phyloP scores from a whole-genome alignment of 2,888 invertebrate species.

The Drosophila infuscata region DNA sequence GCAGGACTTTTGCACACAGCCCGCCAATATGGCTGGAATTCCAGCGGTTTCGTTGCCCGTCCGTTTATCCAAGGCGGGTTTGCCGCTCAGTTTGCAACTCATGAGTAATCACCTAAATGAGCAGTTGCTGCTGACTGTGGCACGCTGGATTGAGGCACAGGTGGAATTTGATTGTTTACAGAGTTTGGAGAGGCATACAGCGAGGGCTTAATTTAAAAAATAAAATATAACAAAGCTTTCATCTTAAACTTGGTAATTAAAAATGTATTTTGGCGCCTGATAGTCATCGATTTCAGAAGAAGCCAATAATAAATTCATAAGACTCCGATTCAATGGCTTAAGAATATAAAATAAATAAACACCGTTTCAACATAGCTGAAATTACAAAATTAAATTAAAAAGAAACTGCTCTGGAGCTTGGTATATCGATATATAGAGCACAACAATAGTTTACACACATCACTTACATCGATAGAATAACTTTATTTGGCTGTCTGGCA shows the following conservation, averaged over 20 bases:
- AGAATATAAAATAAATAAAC: background rate
- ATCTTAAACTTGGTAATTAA: too few species aligned
- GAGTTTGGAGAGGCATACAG: conserved; percentile 34
- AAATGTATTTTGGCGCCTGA: background rate
- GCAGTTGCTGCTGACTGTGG: conserved; percentile 90
- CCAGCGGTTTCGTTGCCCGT: conserved; percentile 96
- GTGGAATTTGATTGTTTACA: conserved; percentile 85
- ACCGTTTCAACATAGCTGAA: background rate
- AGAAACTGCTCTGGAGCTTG: background rate
- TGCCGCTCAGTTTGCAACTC: conserved; percentile 95
- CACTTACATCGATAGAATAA: background rate
- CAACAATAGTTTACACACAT: background rate
- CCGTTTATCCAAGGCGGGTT: conserved; percentile 88
- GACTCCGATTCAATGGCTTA: background rate
- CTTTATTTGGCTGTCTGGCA: conserved; percentile 15
- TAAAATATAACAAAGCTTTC: background rate
- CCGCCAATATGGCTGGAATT: conserved; percentile 98
- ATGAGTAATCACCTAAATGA: conserved; percentile 94
- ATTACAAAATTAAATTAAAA: background rate
- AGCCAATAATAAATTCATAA: background rate
- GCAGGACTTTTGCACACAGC: conserved; percentile 97
- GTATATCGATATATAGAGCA: background rate
- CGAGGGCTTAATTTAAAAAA: background rate
- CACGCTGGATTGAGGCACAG: conserved; percentile 92
- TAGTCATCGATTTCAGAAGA: background rate